These are phyloP conservation scores for Ciconia maguari DNA, from an alignment of 2,113 vertebrate genomes.

Conservation along the genomic window DNA sequence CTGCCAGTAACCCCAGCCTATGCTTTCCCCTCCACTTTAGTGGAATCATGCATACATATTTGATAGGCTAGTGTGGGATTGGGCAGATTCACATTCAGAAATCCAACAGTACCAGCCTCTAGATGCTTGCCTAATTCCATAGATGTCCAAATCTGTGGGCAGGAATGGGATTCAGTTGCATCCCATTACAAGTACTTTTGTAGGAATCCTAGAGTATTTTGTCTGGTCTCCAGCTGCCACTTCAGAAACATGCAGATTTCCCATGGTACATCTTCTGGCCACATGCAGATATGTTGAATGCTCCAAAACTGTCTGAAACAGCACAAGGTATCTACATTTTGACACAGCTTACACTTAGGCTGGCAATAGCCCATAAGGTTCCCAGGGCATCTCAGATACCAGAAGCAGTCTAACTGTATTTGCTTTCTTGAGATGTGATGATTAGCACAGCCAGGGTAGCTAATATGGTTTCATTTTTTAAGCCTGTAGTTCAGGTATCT, in stretches of 20 bases:
- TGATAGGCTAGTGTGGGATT: neutral
- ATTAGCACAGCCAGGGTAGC: neutral
- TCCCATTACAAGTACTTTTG: neutral
- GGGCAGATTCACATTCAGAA: accelerated
- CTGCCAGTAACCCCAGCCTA: neutral
- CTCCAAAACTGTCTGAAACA: neutral
- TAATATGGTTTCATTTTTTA: neutral
- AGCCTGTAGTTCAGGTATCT: neutral
- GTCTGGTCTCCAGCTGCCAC: neutral
- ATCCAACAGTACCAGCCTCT: neutral
- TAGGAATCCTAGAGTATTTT: neutral
- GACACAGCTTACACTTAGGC: neutral
- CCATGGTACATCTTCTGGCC: neutral
- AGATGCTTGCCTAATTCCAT: neutral
- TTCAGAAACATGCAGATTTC: neutral
- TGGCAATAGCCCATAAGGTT: neutral
- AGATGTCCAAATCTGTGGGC: neutral
- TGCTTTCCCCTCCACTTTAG: neutral
- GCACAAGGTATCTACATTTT: neutral
- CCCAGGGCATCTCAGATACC: neutral
- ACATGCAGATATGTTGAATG: neutral
- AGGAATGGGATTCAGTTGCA: neutral
- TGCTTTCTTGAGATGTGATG: neutral
- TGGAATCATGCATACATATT: neutral
- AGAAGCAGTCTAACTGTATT: neutral